Evolutionary conservation across 2,113 vertebrate genomes (phyloP).

Genomic region (Mesitornis unicolor): DNA sequence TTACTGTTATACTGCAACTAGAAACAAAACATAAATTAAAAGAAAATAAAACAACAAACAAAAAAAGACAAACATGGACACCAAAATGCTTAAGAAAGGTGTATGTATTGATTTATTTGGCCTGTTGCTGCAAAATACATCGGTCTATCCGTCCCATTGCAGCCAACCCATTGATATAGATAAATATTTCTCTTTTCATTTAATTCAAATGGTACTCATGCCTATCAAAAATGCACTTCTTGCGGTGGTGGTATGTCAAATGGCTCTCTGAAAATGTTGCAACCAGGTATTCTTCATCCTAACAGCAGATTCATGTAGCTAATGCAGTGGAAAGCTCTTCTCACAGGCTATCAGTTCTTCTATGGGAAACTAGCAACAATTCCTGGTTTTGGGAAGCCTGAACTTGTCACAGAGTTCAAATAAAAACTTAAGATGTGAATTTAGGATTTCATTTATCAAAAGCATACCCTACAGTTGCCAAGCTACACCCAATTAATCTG

Average conservation of each 20-base stretch:
- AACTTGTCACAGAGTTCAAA: background rate
- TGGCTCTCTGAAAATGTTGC: background rate
- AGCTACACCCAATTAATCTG: background rate
- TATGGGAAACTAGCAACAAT: background rate
- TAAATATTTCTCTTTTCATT: background rate
- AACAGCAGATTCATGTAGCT: background rate
- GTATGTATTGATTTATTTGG: background rate
- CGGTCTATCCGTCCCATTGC: background rate
- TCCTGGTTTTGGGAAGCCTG: background rate
- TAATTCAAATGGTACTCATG: background rate
- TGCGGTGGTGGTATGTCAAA: background rate
- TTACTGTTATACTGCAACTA: background rate
- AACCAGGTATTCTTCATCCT: background rate
- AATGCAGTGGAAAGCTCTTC: background rate
- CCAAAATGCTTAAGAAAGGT: background rate
- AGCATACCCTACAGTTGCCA: background rate
- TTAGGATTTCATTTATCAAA: background rate
- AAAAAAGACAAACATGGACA: background rate
- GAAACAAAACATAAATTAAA: too few relatives aligned
- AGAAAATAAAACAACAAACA: too few relatives aligned
- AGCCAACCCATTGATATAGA: background rate
- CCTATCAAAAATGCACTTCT: background rate
- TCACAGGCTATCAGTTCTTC: background rate
- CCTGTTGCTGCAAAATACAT: background rate
- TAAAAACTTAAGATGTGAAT: background rate